Evolutionary conservation across 2,113 vertebrate genomes (phyloP).

Genomic region (Nematolebias whitei): DNA sequence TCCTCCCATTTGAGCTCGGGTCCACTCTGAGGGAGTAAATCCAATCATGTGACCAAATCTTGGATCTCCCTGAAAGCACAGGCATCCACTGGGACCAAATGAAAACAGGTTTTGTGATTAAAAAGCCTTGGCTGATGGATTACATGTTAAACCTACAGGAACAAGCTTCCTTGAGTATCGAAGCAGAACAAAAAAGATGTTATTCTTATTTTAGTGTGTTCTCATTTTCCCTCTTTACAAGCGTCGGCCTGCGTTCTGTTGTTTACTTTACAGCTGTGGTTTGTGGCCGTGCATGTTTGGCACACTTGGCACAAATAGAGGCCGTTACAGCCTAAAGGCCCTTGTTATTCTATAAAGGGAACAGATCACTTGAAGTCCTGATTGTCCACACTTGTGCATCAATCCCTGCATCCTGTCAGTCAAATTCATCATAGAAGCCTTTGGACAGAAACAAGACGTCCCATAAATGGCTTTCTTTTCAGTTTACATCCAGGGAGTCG

Average conservation of each 20-base stretch:
- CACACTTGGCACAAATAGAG: conserved; percentile 27
- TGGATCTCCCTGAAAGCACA: background rate
- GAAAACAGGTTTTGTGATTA: conserved; percentile 24
- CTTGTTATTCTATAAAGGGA: conserved; percentile 50
- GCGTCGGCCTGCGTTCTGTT: conserved; percentile 43
- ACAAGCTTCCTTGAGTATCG: background rate
- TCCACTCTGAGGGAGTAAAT: conserved; percentile 15
- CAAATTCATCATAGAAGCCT: conserved; percentile 6
- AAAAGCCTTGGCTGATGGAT: background rate
- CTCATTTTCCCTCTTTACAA: conserved; percentile 1
- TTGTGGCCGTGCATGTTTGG: conserved; percentile 41
- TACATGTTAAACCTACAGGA: background rate
- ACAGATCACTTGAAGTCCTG: conserved; percentile 32
- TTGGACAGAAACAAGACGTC: background rate
- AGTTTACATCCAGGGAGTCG: conserved; percentile 15
- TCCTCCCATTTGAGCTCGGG: conserved; percentile 17
- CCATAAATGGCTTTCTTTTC: conserved; percentile 12
- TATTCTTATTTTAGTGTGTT: too few relatives aligned
- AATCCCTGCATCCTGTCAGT: conserved; percentile 28
- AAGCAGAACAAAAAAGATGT: background rate
- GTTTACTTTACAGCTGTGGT: conserved; percentile 52
- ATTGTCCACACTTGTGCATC: conserved; percentile 35
- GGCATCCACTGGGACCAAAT: conserved; percentile 7
- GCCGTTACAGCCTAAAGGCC: conserved; percentile 31
- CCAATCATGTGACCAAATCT: conserved; percentile 29